phyloP scores from a whole-genome alignment of 2,797 vertebrate genomes.

The Urosaurus nigricauda region DNA sequence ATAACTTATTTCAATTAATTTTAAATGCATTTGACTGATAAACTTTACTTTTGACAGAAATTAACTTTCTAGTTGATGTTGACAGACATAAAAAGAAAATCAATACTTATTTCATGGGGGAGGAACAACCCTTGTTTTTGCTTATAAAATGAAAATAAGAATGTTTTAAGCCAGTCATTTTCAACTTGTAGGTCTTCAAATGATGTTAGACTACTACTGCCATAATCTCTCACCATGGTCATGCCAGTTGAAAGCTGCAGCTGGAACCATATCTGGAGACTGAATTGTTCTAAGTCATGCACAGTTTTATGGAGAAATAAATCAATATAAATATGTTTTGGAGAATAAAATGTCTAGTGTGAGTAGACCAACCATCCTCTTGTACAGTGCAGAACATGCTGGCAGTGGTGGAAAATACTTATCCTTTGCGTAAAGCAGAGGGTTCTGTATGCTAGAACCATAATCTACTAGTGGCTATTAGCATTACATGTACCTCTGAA shows the following conservation, averaged over 20 bases:
- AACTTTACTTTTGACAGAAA: conserved; percentile 58
- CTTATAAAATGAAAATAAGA: conserved; percentile 51
- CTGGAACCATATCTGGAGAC: too few species aligned
- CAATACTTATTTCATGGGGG: conserved; percentile 40
- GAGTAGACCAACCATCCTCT: background rate
- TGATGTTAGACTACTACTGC: too few species aligned
- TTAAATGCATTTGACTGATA: conserved; percentile 56
- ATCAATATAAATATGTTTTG: conserved; percentile 35
- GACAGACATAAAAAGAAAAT: conserved; percentile 41
- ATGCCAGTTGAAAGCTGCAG: too few species aligned
- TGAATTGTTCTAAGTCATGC: conserved; percentile 11
- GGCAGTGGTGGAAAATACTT: background rate
- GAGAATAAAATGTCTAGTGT: background rate
- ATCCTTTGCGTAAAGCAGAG: background rate
- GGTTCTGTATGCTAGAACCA: background rate
- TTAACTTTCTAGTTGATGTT: conserved; percentile 59
- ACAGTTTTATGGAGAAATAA: conserved; percentile 40
- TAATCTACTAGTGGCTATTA: background rate
- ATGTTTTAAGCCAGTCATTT: background rate
- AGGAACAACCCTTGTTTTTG: conserved; percentile 12
- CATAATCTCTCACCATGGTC: too few species aligned
- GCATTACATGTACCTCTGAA: background rate
- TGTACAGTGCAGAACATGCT: background rate
- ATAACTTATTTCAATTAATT: conserved; percentile 66
- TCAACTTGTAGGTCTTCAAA: too few species aligned